Conservation (phyloP, 1,140 invertebrate genomes). For the Drosophila pallidifrons region DNA sequence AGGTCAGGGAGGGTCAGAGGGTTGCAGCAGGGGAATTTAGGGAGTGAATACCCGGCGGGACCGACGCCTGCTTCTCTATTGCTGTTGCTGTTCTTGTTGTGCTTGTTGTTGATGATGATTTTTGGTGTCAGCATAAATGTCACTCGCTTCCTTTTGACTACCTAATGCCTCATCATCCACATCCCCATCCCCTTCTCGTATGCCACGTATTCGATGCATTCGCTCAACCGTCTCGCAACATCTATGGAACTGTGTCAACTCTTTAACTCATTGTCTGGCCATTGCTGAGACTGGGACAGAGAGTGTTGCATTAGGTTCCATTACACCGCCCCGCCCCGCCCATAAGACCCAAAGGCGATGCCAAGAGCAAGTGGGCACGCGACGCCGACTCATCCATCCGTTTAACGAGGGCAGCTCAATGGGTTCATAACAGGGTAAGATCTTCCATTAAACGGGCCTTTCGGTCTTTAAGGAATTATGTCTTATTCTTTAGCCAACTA, state of each 20-base stretch:
- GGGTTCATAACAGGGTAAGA: not conserved
- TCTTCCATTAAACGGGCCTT: not conserved
- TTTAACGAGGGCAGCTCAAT: slow-evolving; percentile 7
- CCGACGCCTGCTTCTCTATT: not conserved
- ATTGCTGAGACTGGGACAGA: slow-evolving; percentile 14
- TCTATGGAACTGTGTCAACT: slow-evolving; percentile 65
- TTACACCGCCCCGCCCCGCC: not conserved
- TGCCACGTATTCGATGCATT: slow-evolving; percentile 4
- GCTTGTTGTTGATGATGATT: slow-evolving; percentile 67
- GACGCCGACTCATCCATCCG: not conserved
- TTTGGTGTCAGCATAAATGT: slow-evolving; percentile 78
- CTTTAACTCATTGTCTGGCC: slow-evolving; percentile 56
- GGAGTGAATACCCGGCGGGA: not conserved
- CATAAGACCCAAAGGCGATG: slow-evolving; percentile 11
- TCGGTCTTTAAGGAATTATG: too few species aligned
- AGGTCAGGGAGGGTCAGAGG: not conserved
- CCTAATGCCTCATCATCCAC: not conserved
- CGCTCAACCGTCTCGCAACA: slow-evolving; percentile 11
- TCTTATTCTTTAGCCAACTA: too few species aligned
- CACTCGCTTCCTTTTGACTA: slow-evolving; percentile 34
- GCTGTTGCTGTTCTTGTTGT: slow-evolving; percentile 42
- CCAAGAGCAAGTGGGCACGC: slow-evolving; percentile 44
- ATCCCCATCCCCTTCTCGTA: not conserved
- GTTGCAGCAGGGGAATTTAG: not conserved
- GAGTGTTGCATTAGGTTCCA: not conserved